Evolutionary conservation across 1,140 invertebrate species (phyloP), one percentile per base, ranked within the genome.

Genomic region (Acromyrmex charruanus): DNA sequence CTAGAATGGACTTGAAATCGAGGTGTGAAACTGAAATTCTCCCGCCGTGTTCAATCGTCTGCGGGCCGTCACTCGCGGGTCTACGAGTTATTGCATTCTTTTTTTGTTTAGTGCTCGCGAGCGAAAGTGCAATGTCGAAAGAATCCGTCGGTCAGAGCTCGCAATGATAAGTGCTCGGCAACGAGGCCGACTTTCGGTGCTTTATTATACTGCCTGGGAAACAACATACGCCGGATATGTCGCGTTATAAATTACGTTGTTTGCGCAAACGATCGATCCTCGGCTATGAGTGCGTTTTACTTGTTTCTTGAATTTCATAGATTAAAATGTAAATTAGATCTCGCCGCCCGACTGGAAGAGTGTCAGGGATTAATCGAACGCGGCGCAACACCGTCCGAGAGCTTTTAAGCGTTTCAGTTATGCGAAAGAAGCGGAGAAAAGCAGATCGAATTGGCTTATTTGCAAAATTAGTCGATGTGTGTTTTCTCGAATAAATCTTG

Each of bases 71-170:
- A 71, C 39, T 87, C 85, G 77, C 25, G 51, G 77, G 81, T 87
- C 87, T 88, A 87, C 63, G 81, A 88, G 85, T 87, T 88, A 77
- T 82, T 49, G 85, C 61, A 51, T 71, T 87, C 82, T 44, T 77
- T 63, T 63, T 35, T 68, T 44, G n/a, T 68, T 68, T n/a, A 35
- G 18, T 12, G 35, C 69, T 28, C 28, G 53, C 51, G 77, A 74
- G 87, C 87, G 87, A 88, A 88, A 88, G 74, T 68, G 69, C 59
- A 59, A 61, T 74, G 3, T 51, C 35, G 59, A 71, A 77, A 59
- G 63, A 77, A 61, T 61, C 65, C 72, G 49, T 25, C 86, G 44
- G 35, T 80, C 51, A 63, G 68, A n/a, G 44, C 68, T n/a, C 69
- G 69, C 71, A 77, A 81, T 53, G 63, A 65, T 86, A 88, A 51